Base-by-base conservation (phyloP, 2,113 vertebrate species). In the Sinocyclocheilus anophthalmus region DNA sequence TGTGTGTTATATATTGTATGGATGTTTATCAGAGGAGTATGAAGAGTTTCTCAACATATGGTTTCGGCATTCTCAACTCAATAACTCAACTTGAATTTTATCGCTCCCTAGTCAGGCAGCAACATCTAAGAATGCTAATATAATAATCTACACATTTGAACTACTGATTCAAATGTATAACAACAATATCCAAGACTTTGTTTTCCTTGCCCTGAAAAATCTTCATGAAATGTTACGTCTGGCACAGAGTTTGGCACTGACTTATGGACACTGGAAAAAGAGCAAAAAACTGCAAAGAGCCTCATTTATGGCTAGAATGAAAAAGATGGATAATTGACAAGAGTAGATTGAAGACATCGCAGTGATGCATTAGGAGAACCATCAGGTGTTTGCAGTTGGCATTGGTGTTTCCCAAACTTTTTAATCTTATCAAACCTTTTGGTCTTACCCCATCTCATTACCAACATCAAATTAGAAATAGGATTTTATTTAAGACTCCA, bases 101-200 rank as follows among this genome's bases (percentile, higher is more conserved):
- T 83, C 63, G 0, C 24, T 83, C 81, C 72, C 79, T 53, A 61
- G 33, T 50, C 48, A 69, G 30, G 45, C 26, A 78, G 79, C n/a
- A 39, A 72, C 16, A 39, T 33, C 57, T 63, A 72, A 61, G 55
- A 42, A 57, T 53, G 72, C 82, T 84, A 75, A 85, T 84, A 76
- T 81, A 85, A 82, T 82, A 77, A 83, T 76, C 61, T 59, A 26
- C 83, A 84, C 13, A 85, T 88, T 85, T 85, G 67, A 81, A 76
- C 83, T 75, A 72, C 77, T 84, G 72, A 87, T 83, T 39, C 73
- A 67, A 85, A 86, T 83, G 75, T 72, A 33, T 55, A 72, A 24
- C 63, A 69, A 53, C 42, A 79, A 48, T 78, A 75, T 75, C 55
- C 24, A 75, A 61, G 50, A 42, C 65, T 79, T 53, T 69, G 50